Evolutionary conservation across 2,888 invertebrate species (phyloP), one percentile per base, ranked within the genome.

Genomic region (Himalopsyche tibetana): DNA sequence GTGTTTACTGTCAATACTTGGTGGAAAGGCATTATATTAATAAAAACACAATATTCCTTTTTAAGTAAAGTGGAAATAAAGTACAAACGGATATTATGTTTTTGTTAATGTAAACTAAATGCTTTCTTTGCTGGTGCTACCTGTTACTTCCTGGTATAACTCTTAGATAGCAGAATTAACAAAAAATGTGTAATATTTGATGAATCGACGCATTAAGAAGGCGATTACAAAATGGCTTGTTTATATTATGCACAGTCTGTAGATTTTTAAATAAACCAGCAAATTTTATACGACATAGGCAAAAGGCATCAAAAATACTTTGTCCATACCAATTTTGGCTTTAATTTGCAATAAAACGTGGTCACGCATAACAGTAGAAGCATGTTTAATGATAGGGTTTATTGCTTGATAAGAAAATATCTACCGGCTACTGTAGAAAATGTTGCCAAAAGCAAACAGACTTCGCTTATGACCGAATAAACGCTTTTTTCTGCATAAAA

Each of bases 301-400:
- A 74, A 74, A 74, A 36, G 74, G 74, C 74, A 74, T 74, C 74
- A 74, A 74, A 74, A 74, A 74, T 74, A 74, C 74, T 74, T 74
- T 38, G 74, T 74, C 38, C 74, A 38, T 36, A 36, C 38, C 74
- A 74, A 74, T 74, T 74, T 74, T 36, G 74, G 74, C 74, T 74
- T 74, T 74, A 74, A 74, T 74, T 74, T 12, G 74, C 74, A 74
- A 74, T 74, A 74, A 74, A 74, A 74, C 74, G 74, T 74, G 74
- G 74, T 36, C 74, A 74, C 74, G 74, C 74, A 74, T 74, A 74
- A 74, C 38, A 74, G 74, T 28, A 74, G 74, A 74, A 74, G 38
- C 74, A 74, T 74, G 74, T 74, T 74, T 74, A 74, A 74, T 74
- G 74, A 74, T 74, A 74, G 74, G 74, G 74, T 74, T 74, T 74